Base-by-base conservation (phyloP, 2,113 vertebrate genomes). In the Rhegmatorhina hoffmannsi region DNA sequence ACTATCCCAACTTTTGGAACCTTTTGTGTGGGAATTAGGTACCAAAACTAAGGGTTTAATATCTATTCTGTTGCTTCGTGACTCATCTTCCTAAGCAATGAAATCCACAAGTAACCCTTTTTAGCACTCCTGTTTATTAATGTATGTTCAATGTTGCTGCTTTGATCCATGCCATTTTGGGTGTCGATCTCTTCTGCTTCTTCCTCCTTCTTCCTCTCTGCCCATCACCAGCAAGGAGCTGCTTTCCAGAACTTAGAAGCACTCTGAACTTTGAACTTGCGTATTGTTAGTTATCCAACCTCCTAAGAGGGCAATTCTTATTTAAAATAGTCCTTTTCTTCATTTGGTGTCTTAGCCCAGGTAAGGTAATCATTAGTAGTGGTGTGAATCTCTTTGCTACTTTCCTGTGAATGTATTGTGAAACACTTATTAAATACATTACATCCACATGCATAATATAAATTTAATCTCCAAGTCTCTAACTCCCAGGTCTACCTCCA, bases 381-480 rank as follows among this genome's bases (percentile, higher is more conserved):
- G 9, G 26, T 72, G 29, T 75, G 67, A 81, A 76, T 79, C 31
- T 44, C 60, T 94, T 73, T 91, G 62, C 58, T 89, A 82, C 11
- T 67, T 89, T 75, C 36, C 62, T 46, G 24, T 66, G 50, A 91
- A 80, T 55, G 16, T 52, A 24, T 11, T 56, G 55, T 55, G 68
- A 89, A 92, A 84, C 66, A 46, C 8, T 43, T 73, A 90, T 80
- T 89, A 89, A 94, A 89, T 81, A 83, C 43, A 44, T 85, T 94
- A 38, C 40, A 82, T 53, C 29, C 34, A 84, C 20, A 63, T 67
- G 24, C 0, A 0, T 81, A 81, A 84, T 73, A 81, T 56, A 73
- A 90, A 95, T 94, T 86, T 92, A 75, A 84, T 93, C 92, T 92
- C 85, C n/a, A 74, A 92, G 70, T 38, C 68, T 67, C 72, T 43